Evolutionary conservation across 2,888 invertebrate genomes (phyloP).

Genomic region (Rhingia campestris): DNA sequence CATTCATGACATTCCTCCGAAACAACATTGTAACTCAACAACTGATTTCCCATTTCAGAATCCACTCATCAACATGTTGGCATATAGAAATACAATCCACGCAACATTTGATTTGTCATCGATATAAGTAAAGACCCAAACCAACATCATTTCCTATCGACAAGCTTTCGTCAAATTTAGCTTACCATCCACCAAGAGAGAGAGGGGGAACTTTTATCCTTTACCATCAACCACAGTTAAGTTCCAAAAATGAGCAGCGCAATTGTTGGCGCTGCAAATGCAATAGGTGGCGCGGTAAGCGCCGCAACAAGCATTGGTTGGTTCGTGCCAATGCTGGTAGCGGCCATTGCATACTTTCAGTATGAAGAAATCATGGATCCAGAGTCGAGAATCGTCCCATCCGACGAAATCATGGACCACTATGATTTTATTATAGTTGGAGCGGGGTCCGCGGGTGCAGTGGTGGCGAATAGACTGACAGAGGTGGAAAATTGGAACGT

Average conservation of each 20-base stretch:
- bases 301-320: conserved; percentile 89
- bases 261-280: conserved; percentile 86
- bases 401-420: conserved; percentile 85
- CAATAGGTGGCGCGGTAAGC: conserved; percentile 87
- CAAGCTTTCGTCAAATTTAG: not conserved
- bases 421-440: conserved; percentile 95
- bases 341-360: conserved; percentile 93
- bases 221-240: not conserved
- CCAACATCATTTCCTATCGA: not conserved
- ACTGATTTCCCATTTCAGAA: conserved; percentile 37
- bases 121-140: conserved; percentile 29
- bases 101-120: not conserved
- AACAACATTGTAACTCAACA: not conserved
- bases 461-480: conserved; percentile 91
- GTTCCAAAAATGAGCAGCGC: conserved; percentile 85
- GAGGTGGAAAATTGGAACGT: conserved; percentile 92
- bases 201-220: not conserved
- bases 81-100: conserved; percentile 20
- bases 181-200: conserved; percentile 10
- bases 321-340: conserved; percentile 92
- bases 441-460: conserved; percentile 94
- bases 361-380: conserved; percentile 93
- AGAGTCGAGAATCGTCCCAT: conserved; percentile 88
- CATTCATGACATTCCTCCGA: too few relatives aligned
- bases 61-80: conserved; percentile 55